Evolutionary conservation across 2,888 invertebrate genomes (phyloP).

Genomic region (Lepidocyrtoides sp.): DNA sequence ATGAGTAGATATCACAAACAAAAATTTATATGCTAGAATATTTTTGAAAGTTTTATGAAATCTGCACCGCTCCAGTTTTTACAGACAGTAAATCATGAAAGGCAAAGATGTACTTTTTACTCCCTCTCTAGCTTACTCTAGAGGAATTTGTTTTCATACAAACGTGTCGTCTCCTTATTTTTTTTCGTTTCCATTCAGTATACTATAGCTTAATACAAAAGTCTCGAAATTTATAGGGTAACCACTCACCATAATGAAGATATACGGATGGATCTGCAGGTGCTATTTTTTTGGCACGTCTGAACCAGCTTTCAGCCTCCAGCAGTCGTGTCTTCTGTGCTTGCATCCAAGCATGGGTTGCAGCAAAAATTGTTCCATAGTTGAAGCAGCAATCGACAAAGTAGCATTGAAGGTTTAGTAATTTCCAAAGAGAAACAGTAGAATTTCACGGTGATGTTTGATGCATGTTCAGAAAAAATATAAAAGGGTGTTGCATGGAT

Average conservation of each 20-base stretch:
- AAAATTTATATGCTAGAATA: too few relatives aligned
- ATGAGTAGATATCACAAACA: too few relatives aligned
- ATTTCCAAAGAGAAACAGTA: conserved; percentile 1
- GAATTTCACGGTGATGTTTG: not conserved
- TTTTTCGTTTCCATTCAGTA: too few relatives aligned
- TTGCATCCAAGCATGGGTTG: not conserved
- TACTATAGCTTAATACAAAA: not conserved
- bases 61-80: too few relatives aligned
- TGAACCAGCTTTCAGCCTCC: conserved; percentile 96
- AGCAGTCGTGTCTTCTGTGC: conserved; percentile 91
- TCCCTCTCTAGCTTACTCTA: too few relatives aligned
- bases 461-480: conserved; percentile 6
- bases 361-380: not conserved
- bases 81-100: too few relatives aligned
- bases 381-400: not conserved
- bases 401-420: not conserved
- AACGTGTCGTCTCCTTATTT: too few relatives aligned
- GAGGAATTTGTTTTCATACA: too few relatives aligned
- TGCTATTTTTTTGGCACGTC: conserved; percentile 93
- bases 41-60: too few relatives aligned
- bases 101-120: too few relatives aligned
- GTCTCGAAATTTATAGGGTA: not conserved
- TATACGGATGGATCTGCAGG: conserved; percentile 94
- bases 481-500: not conserved
- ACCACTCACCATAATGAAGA: conserved; percentile 94